Evolutionary conservation across 2,113 vertebrate genomes (phyloP).

Genomic region (Coryphaenoides rupestris): DNA sequence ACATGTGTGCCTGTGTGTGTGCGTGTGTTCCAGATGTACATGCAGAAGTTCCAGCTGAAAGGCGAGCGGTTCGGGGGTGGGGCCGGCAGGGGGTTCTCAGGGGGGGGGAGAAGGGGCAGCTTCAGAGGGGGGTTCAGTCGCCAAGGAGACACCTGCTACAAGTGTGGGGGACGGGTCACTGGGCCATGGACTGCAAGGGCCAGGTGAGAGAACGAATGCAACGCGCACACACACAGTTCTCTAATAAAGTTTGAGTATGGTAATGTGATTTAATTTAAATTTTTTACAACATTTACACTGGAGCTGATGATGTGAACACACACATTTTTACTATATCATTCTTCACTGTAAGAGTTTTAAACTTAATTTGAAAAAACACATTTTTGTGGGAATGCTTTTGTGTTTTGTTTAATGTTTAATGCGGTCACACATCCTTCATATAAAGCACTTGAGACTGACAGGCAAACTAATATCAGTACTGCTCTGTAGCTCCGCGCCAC

Average conservation of each 20-base stretch:
- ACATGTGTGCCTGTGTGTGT: slow-evolving; percentile 5
- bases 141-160: slow-evolving; percentile 75
- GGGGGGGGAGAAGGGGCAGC: slow-evolving; percentile 46
- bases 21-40: slow-evolving; percentile 69
- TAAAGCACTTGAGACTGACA: too few relatives aligned
- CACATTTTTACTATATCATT: too few relatives aligned
- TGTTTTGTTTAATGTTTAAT: neutral
- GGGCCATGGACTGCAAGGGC: slow-evolving; percentile 75
- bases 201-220: slow-evolving; percentile 56
- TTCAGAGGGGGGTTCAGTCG: slow-evolving; percentile 52
- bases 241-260: too few relatives aligned
- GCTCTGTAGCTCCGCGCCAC: slow-evolving; percentile 48
- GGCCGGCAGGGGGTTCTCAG: slow-evolving; percentile 23
- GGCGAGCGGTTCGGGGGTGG: slow-evolving; percentile 72
- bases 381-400: too few relatives aligned
- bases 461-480: neutral
- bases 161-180: slow-evolving; percentile 77
- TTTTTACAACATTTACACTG: too few relatives aligned
- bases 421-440: neutral
- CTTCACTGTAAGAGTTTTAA: too few relatives aligned
- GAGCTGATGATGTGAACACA: too few relatives aligned
- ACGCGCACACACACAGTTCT: too few relatives aligned
- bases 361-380: too few relatives aligned
- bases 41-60: slow-evolving; percentile 87
- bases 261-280: too few relatives aligned